Evolutionary conservation across 2,797 vertebrate genomes (phyloP).

Genomic region (Huso huso): DNA sequence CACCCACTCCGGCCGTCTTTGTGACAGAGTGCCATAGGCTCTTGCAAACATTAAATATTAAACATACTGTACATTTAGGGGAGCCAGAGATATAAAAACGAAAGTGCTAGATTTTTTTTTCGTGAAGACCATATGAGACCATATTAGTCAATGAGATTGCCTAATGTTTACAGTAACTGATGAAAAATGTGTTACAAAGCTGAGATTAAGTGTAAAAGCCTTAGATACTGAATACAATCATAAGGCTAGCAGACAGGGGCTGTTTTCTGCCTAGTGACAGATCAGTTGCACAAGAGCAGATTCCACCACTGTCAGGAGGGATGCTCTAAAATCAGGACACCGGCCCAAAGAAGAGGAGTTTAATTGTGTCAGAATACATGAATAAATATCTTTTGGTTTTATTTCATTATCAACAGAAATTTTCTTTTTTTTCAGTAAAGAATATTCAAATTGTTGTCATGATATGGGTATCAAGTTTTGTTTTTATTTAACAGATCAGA

Average conservation of each 20-base stretch:
- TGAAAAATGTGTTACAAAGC: constrained; percentile 38
- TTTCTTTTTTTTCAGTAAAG: too few species aligned
- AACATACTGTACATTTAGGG: constrained; percentile 36
- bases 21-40: constrained; percentile 41
- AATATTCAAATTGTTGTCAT: too few species aligned
- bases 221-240: constrained; percentile 5
- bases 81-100: constrained; percentile 31
- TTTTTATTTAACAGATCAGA: too few species aligned
- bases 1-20: too few species aligned
- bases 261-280: constrained; percentile 74
- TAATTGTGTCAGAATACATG: constrained; percentile 24
- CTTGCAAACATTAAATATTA: constrained; percentile 52
- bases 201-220: constrained; percentile 49
- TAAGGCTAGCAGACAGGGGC: constrained; percentile 47
- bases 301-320: constrained; percentile 45
- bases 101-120: constrained; percentile 50
- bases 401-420: background rate
- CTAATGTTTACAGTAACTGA: constrained; percentile 50
- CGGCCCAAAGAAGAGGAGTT: constrained; percentile 31
- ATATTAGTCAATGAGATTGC: constrained; percentile 58
- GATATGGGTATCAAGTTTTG: too few species aligned
- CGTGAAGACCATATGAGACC: constrained; percentile 42
- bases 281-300: constrained; percentile 51
- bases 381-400: background rate
- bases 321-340: constrained; percentile 38